Conservation (phyloP, 2,797 vertebrate genomes). For the Lycodopsis pacificus region DNA sequence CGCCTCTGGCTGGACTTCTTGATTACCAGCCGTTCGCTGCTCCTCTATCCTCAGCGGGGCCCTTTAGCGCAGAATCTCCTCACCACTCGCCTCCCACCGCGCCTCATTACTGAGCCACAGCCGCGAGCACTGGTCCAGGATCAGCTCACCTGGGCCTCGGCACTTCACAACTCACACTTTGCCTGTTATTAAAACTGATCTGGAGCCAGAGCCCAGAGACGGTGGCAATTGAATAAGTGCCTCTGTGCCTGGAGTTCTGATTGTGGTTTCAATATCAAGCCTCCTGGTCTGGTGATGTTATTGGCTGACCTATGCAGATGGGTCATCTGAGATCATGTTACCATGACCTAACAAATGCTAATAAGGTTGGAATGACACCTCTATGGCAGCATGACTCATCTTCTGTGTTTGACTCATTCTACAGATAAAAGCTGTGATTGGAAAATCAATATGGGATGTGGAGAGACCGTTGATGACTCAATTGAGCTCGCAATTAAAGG, state of each 20-base stretch:
- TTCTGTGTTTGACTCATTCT: not conserved
- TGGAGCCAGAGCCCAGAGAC: conserved; percentile 52
- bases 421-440: conserved; percentile 1
- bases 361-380: conserved; percentile 8
- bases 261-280: conserved; percentile 46
- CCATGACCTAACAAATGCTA: conserved; percentile 21
- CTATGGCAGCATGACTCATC: not conserved
- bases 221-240: conserved; percentile 13
- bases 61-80: conserved; percentile 66
- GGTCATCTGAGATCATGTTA: conserved; percentile 19
- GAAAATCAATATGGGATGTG: conserved; percentile 4
- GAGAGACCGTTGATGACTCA: not conserved
- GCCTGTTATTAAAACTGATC: conserved; percentile 70
- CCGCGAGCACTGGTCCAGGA: conserved; percentile 61
- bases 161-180: conserved; percentile 40
- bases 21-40: conserved; percentile 69
- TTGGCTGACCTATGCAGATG: conserved; percentile 36
- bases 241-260: conserved; percentile 31
- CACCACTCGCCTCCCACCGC: conserved; percentile 62
- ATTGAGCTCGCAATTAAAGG: not conserved
- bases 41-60: conserved; percentile 63
- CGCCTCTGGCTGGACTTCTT: conserved; percentile 75
- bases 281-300: conserved; percentile 32
- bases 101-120: conserved; percentile 65
- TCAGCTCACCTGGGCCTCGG: conserved; percentile 60